These are phyloP conservation scores for Cercopithecus mona DNA, from an alignment of 2,113 vertebrate genomes.

Conservation along the genomic window DNA sequence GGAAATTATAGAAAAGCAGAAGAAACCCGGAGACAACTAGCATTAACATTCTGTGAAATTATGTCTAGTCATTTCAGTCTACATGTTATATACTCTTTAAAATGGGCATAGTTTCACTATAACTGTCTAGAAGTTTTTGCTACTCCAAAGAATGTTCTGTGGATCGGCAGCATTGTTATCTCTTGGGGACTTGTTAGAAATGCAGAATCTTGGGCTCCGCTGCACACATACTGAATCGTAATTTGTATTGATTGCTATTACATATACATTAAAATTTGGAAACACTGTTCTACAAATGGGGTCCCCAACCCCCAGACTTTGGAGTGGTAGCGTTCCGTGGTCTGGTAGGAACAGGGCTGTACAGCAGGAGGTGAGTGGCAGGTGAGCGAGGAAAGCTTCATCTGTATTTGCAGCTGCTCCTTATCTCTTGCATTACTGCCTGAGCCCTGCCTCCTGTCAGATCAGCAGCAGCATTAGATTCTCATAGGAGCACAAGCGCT, in stretches of 20 bases:
- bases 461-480: too few relatives aligned
- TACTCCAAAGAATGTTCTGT: not conserved
- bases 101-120: not conserved
- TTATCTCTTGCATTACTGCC: too few relatives aligned
- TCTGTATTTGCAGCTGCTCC: too few relatives aligned
- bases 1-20: conserved; percentile 38
- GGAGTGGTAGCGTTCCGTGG: too few relatives aligned
- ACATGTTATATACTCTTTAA: not conserved
- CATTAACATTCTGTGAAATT: not conserved
- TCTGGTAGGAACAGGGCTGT: too few relatives aligned
- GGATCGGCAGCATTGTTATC: not conserved
- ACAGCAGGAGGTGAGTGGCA: too few relatives aligned
- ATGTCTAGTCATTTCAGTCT: not conserved
- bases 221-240: not conserved
- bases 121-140: not conserved
- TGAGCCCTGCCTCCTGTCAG: too few relatives aligned
- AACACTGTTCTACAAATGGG: not conserved
- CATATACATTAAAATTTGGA: not conserved
- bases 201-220: not conserved
- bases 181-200: not conserved
- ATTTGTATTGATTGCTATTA: not conserved
- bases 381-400: too few relatives aligned
- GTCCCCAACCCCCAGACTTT: too few relatives aligned
- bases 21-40: not conserved
- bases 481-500: too few relatives aligned